These are phyloP conservation scores for Matsumyia berberina DNA, from an alignment of 2,888 invertebrate species.

Conservation along the genomic window DNA sequence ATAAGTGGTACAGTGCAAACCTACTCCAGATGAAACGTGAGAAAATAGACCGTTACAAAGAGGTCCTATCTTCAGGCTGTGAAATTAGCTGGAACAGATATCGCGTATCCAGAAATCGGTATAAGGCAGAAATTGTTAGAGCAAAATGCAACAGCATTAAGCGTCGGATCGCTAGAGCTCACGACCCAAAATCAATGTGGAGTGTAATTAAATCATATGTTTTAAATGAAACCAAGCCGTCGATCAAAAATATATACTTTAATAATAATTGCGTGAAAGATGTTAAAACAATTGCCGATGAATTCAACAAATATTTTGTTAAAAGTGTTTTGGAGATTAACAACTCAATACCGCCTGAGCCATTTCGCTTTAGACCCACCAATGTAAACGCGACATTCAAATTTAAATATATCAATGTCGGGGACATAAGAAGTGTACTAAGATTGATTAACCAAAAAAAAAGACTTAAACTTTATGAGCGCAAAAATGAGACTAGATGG, in stretches of 20 bases:
- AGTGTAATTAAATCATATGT: not conserved
- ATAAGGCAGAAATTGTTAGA: not conserved
- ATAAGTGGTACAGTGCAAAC: not conserved
- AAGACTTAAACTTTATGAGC: too few species aligned
- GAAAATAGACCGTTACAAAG: not conserved
- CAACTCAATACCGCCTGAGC: not conserved
- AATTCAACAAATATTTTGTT: too few species aligned
- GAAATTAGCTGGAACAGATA: not conserved
- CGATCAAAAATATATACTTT: not conserved
- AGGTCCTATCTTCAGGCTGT: not conserved
- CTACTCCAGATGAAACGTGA: not conserved
- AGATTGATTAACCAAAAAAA: too few species aligned
- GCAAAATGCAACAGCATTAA: not conserved
- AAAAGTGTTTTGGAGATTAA: too few species aligned
- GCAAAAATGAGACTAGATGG: too few species aligned
- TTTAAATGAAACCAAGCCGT: not conserved
- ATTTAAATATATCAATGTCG: too few species aligned
- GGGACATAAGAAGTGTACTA: too few species aligned
- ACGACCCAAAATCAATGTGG: not conserved
- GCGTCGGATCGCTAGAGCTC: not conserved
- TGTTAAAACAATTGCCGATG: not conserved
- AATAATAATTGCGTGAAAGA: not conserved
- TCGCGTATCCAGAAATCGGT: not conserved
- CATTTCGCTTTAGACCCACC: not conserved
- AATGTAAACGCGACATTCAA: not conserved